Evolutionary conservation across 1,140 invertebrate genomes (phyloP), one percentile per base, ranked within the genome.

Genomic region (Phymorhynchus buccinoides): DNA sequence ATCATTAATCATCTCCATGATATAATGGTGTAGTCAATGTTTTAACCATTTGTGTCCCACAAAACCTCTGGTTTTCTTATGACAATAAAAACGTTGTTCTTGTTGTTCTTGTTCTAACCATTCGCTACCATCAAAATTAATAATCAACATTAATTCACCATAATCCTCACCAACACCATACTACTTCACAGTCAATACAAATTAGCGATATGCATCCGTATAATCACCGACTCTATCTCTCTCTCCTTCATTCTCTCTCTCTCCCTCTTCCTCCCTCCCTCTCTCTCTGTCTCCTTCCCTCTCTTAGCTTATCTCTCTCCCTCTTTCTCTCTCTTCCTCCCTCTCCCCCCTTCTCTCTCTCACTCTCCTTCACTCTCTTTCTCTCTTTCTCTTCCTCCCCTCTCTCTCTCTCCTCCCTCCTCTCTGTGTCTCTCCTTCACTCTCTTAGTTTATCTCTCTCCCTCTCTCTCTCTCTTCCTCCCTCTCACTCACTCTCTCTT

Each of bases 321-420:
- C 30, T 48, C 32, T 79, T 30, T 48, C 18, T 48, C 41, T 79
- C 48, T 48, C 41, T 79, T 27, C 27, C 48, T 42, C 48, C 44
- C 48, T 79, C 48, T 79, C 48, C 44, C 41, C 30, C 41, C 44
- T 30, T 79, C 41, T 52, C 22, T 79, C 48, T 42, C 48, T 52
- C 22, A n/a, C 77, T 42, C n/a, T 79, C 48, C 44, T 41, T 79
- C 77, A 42, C 77, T 79, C 77, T 42, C 37, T 79, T 9, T 79
- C 77, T 79, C 77, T 79, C 77, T 79, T 35, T 42, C 37, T 79
- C 37, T 79, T 14, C 37, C 77, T 18, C 44, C 44, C 6, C 7
- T 18, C 6, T 42, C 77, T 42, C 77, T 42, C 39, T 42, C 77
- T 79, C 77, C 44, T 12, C 44, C 77, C 37, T n/a, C 9, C 48